Conservation (phyloP, 2,797 vertebrate species). For the Eupleurogrammus muticus region DNA sequence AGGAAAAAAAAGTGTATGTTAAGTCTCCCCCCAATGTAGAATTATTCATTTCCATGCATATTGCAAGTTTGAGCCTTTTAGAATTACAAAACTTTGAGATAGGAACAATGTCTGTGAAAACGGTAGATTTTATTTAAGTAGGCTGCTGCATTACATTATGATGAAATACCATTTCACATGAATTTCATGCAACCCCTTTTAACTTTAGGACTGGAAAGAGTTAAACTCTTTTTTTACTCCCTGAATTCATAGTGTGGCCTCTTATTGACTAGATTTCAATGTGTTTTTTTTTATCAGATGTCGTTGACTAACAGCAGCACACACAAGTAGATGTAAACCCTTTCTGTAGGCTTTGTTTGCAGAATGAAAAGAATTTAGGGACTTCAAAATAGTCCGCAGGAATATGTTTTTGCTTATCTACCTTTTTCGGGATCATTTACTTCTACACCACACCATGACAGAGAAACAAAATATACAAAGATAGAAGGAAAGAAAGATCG, state of each 20-base stretch:
- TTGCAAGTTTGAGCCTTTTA: slow-evolving; percentile 56
- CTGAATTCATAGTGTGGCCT: slow-evolving; percentile 5
- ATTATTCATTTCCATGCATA: slow-evolving; percentile 73
- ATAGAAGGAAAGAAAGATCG: slow-evolving; percentile 9
- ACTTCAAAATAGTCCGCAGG: not conserved
- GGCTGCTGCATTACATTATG: slow-evolving; percentile 42
- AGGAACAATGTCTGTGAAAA: slow-evolving; percentile 54
- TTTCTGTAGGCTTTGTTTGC: not conserved
- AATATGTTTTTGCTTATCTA: slow-evolving; percentile 8
- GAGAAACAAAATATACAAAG: slow-evolving; percentile 9
- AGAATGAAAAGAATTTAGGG: not conserved
- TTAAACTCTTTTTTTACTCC: slow-evolving; percentile 13
- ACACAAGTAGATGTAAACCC: slow-evolving; percentile 1
- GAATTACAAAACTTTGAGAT: slow-evolving; percentile 61
- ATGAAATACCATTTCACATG: slow-evolving; percentile 35
- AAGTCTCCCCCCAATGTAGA: slow-evolving; percentile 55
- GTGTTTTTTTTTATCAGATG: slow-evolving; percentile 7
- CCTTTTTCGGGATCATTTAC: not conserved
- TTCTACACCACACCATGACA: not conserved
- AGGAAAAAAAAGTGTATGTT: slow-evolving; percentile 40
- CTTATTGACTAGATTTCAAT: not conserved
- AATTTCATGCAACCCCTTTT: slow-evolving; percentile 35
- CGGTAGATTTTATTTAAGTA: slow-evolving; percentile 26
- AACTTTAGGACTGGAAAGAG: slow-evolving; percentile 23
- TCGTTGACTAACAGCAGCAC: not conserved